Conservation (phyloP, 2,797 vertebrate genomes). For the Rhabdophis nuchalis region DNA sequence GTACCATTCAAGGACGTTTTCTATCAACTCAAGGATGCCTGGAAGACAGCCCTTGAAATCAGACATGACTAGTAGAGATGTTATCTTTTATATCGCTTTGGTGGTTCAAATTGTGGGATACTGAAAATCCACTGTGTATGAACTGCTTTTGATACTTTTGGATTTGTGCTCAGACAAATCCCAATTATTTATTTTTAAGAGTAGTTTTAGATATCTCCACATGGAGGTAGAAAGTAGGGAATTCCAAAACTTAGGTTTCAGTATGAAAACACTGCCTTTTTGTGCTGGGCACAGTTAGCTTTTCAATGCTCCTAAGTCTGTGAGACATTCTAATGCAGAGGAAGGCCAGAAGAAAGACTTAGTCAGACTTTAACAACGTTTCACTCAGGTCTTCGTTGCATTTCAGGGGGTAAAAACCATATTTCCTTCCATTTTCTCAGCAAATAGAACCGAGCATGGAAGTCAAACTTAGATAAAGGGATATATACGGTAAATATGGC, state of each 20-base stretch:
- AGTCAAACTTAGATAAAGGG: slow-evolving; percentile 26
- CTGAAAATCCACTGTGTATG: background rate
- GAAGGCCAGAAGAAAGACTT: slow-evolving; percentile 39
- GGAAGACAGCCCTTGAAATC: background rate
- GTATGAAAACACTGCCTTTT: background rate
- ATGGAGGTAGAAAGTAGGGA: background rate
- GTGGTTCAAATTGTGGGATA: background rate
- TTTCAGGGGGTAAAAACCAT: slow-evolving; percentile 41
- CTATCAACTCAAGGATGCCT: background rate
- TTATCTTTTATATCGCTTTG: background rate
- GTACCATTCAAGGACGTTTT: background rate
- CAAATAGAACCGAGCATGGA: slow-evolving; percentile 41
- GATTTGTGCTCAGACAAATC: background rate
- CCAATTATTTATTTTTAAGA: background rate
- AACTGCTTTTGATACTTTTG: background rate
- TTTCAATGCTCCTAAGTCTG: background rate
- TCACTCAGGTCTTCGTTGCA: slow-evolving; percentile 36
- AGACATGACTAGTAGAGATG: background rate
- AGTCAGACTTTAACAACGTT: slow-evolving; percentile 18
- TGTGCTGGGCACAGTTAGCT: background rate
- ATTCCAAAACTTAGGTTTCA: background rate
- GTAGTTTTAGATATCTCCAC: background rate
- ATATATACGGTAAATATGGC: slow-evolving; percentile 29
- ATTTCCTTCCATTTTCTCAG: slow-evolving; percentile 23
- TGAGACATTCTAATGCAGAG: background rate